Base-by-base conservation (phyloP, 2,113 vertebrate species). In the Esox niger region DNA sequence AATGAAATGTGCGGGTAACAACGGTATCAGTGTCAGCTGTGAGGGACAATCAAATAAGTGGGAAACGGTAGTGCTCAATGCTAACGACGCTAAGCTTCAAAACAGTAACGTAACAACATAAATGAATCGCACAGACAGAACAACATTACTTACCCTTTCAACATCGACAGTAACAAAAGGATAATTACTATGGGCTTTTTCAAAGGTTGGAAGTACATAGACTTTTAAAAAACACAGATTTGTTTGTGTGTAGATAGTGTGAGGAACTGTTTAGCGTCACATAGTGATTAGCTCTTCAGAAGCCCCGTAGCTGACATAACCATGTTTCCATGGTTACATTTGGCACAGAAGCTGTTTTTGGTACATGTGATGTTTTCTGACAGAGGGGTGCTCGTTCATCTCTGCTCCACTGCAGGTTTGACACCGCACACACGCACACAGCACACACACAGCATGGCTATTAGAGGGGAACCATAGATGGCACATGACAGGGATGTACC, bases 241-340 rank as follows among this genome's bases (percentile, higher is more conserved):
- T 17, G 21, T 66, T 49, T 68, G 61, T 69, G 54, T 43, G 38
- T 11, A 61, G 55, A 6, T 43, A 30, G 62, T 47, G 15, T 62
- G 57, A 11, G 52, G 33, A 43, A 65, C 67, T 59, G 59, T 73
- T 74, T 81, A 72, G 80, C 62, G 64, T 78, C 76, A 57, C 62
- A 70, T 71, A 55, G 55, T 61, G 70, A 71, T 75, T 62, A 65
- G 64, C 74, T 38, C 71, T 49, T 73, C 32, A 27, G 47, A 67
- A 79, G 38, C 77, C 78, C 84, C 78, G 80, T 77, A 86, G 78
- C 73, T 67, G 66, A 35, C 35, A 33, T 83, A 73, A 80, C 69
- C 0, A 17, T 30, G 90, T 91, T 82, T 71, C 90, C 79, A 90
- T 89, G 84, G 85, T 79, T 80, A 87, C 85, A 69, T 62, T 46